Base-by-base conservation (phyloP, 2,797 vertebrate genomes). In the Sphaeramia orbicularis region DNA sequence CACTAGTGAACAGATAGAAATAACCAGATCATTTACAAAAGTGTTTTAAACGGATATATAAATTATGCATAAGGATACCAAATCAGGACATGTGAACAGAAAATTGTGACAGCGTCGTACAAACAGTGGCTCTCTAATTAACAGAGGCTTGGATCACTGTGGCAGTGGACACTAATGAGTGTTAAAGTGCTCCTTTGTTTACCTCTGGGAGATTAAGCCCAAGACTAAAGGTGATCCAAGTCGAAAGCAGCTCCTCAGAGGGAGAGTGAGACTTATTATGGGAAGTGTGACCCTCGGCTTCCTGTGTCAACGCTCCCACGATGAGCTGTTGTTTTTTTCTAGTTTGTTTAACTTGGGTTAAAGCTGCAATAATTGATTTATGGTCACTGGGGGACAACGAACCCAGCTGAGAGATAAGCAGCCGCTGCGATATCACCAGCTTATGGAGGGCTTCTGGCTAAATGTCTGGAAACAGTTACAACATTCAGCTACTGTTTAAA, bases 111-210 rank as follows among this genome's bases (percentile, higher is more conserved):
- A 44, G 30, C 1, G 27, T 10, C 7, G 15, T 10, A 21, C 37
- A 18, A 19, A 2, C 48, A 15, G 40, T 16, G 1, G 3, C 30
- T 43, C 21, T 10, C 7, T 57, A 13, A 68, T 57, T 24, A 62
- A 11, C 32, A 6, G 13, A 11, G 49, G 24, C 18, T 42, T n/a
- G 6, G 54, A 44, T 57, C 69, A 15, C 19, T 0, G 16, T 3
- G 40, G 10, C 32, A 19, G 1, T 14, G 30, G 27, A 58, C 43
- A n/a, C 24, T 67, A 57, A 62, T 49, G 51, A 59, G 47, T 7
- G 58, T 47, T 64, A 58, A 44, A 68, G n/a, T 36, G 36, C 53
- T 47, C 27, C 15, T 44, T 27, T n/a, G 36, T 43, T 71, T 40
- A 55, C 50, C 38, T 36, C 27, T 1, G 6, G 38, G 51, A 27